Evolutionary conservation across 1,140 invertebrate genomes (phyloP), one percentile per base, ranked within the genome.

Genomic region (Medauroidea extradentata): DNA sequence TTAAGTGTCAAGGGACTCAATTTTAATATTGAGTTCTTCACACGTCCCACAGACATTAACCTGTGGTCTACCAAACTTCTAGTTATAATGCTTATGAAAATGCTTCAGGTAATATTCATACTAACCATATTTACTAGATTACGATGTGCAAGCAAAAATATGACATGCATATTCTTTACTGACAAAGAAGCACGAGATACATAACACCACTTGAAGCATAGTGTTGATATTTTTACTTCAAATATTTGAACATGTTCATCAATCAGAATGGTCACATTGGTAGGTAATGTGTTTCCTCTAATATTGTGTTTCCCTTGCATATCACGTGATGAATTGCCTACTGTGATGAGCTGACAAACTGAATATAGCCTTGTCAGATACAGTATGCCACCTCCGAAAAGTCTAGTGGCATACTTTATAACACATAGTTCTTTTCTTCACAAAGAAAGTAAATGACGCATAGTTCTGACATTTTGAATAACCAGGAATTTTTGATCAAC

Each of bases 81-180:
- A 61, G 29, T 41, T 54, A 61, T 59, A 66, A 54, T 67, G 67
- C 43, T 69, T 59, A 34, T 65, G 65, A 43, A 67, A 70, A 53
- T 65, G 61, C 59, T 64, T 71, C 41, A 60, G 52, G 53, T 64
- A 71, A 41, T 62, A 71, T 44, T 67, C 64, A 53, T 68, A 69
- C 61, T 66, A 34, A 34, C 29, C 9, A 68, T 60, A 50, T 51
- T 57, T 46, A 50, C 41, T 53, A 63, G 44, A 49, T 65, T 54
- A 41, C 62, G 59, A 58, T 64, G 57, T 29, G 65, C 63, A 53
- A 63, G 53, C 25, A 66, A 48, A 63, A 68, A 67, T 57, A 67
- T 53, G 52, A 66, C 63, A 64, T 68, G 51, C 66, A 71, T 69
- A 63, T 56, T 69, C 64, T 69, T 71, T 41, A 68, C 62, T 54